A percentile compares a stretch with the other conserved stretches of the same genome.
Conservation (phyloP, 2,113 vertebrate genomes). For the Bufo bufo region DNA sequence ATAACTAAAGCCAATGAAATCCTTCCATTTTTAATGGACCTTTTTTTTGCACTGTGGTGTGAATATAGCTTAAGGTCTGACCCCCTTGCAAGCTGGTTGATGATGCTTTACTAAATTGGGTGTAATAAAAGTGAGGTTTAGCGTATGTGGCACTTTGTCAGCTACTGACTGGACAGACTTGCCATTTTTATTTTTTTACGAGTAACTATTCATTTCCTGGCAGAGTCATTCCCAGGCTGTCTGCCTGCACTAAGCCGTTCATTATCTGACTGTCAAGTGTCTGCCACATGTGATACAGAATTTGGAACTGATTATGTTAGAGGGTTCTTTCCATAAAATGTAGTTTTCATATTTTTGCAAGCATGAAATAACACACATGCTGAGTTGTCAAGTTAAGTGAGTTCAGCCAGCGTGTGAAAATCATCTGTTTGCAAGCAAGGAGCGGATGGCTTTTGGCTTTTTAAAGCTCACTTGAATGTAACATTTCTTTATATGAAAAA, state of each 20-base stretch:
- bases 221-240: background rate
- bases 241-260: background rate
- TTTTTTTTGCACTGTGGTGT: no score
- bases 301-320: constrained; percentile 19
- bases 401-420: background rate
- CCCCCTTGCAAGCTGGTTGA: no score
- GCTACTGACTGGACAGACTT: background rate
- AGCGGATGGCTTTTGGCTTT: background rate
- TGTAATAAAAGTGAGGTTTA: background rate
- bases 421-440: background rate
- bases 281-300: constrained; percentile 28
- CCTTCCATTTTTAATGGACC: no score
- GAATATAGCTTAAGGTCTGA: no score
- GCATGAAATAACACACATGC: constrained; percentile 2
- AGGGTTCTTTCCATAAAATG: background rate
- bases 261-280: constrained; percentile 32
- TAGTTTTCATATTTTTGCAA: constrained; percentile 8
- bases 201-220: background rate
- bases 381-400: constrained; percentile 11
- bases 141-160: background rate
- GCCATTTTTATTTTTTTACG: background rate
- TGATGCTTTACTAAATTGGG: no score
- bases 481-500: background rate
- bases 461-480: background rate
- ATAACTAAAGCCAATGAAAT: no score